These are phyloP conservation scores for Acanthopagrus latus DNA, from an alignment of 2,797 vertebrate species.

Conservation along the genomic window DNA sequence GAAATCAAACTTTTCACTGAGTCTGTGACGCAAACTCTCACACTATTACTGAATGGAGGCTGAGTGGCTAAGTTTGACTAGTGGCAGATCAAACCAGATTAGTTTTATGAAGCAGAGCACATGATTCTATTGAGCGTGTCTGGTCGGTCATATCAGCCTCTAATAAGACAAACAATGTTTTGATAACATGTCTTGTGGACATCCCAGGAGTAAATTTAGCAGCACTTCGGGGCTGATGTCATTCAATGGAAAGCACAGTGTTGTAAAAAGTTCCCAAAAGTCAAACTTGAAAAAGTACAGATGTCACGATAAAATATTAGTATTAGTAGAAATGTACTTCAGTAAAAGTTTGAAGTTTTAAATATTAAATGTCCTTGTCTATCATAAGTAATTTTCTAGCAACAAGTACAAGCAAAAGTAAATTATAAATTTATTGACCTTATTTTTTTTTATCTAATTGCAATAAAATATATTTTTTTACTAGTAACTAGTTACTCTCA, in stretches of 20 bases:
- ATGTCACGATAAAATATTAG: too few relatives aligned
- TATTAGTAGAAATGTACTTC: too few relatives aligned
- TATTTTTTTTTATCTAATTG: too few relatives aligned
- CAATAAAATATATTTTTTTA: too few relatives aligned
- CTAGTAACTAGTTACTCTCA: too few relatives aligned
- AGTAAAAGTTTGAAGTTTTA: too few relatives aligned
- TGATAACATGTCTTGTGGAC: conserved; percentile 27
- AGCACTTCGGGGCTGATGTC: conserved; percentile 17
- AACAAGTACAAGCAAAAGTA: too few relatives aligned
- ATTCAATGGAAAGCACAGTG: conserved; percentile 2
- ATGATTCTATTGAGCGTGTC: conserved; percentile 48
- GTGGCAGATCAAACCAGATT: conserved; percentile 49
- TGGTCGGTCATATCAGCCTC: conserved; percentile 33
- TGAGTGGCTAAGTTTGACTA: conserved; percentile 21
- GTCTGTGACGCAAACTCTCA: conserved; percentile 40
- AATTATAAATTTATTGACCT: too few relatives aligned
- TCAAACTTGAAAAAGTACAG: too few relatives aligned
- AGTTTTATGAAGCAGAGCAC: conserved; percentile 27
- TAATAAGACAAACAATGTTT: conserved; percentile 17
- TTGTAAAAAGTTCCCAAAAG: too few relatives aligned
- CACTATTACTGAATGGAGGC: conserved; percentile 26
- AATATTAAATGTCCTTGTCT: too few relatives aligned
- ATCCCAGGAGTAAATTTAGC: background rate
- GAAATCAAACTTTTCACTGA: conserved; percentile 58
- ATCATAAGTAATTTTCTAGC: too few relatives aligned